phyloP scores from a whole-genome alignment of 2,113 vertebrate species.

The Mormoops blainvillei region DNA sequence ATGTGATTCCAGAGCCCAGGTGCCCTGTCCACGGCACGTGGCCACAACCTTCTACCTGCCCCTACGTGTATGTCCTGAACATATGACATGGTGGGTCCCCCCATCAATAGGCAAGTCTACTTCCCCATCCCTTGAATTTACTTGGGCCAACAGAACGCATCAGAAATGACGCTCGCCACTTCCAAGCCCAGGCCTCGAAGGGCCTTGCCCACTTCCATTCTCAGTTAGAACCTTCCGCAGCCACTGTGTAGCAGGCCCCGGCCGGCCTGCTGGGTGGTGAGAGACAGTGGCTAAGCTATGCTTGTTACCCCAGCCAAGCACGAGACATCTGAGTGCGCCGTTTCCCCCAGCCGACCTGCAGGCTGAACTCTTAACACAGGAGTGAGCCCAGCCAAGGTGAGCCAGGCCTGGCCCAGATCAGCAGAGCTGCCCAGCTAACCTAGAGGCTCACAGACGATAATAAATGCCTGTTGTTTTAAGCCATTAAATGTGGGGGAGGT shows the following conservation, averaged over 20 bases:
- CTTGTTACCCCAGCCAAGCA: not conserved
- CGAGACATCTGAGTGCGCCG: not conserved
- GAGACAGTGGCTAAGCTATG: not conserved
- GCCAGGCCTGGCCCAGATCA: not conserved
- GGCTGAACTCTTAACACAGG: not conserved
- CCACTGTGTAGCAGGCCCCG: not conserved
- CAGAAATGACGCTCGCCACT: not conserved
- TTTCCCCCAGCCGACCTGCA: too few species aligned
- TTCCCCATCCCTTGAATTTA: not conserved
- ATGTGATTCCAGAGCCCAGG: not conserved
- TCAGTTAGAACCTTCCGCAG: not conserved
- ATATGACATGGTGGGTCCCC: not conserved
- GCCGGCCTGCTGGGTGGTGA: not conserved
- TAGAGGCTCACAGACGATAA: not conserved
- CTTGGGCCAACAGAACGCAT: not conserved
- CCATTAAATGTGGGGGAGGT: not conserved
- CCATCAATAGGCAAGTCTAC: not conserved
- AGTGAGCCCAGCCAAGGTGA: not conserved
- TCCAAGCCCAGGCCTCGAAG: not conserved
- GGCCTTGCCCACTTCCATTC: not conserved
- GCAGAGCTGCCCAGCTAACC: not conserved
- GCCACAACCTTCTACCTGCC: not conserved
- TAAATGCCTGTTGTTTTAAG: not conserved
- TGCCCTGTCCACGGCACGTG: not conserved
- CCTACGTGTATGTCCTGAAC: not conserved